Base-by-base conservation (phyloP, 1,140 invertebrate genomes). In the Achatina immaculata region DNA sequence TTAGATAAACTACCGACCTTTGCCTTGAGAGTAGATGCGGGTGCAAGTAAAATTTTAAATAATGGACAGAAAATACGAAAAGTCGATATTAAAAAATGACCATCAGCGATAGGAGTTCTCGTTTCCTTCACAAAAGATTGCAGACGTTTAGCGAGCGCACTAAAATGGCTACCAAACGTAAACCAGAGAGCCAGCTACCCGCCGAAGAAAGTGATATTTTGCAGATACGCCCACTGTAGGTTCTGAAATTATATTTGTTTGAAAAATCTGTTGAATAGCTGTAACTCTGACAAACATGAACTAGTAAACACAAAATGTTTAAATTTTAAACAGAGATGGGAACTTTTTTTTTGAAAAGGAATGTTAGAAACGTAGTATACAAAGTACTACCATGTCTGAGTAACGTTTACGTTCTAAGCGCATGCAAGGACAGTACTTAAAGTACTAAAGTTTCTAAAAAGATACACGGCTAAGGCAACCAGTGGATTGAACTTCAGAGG, bases 121-220 rank as follows among this genome's bases (percentile, higher is more conserved):
- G 31, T 66, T 9, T 31, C 65, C 2, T 36, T 0, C 65, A 66
- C 28, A 66, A 28, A 31, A 28, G 2, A 28, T n/a, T n/a, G 36
- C 7, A 19, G 24, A 1, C 21, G 0, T 31, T 11, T 36, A 36
- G 11, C 55, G 28, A 34, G 7, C 55, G 0, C 19, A 82, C 66
- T 9, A 58, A 82, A 71, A 89, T 89, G 88, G 84, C 87, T 51
- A 66, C 85, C 0, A 88, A 88, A 82, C 72, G 86, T 55, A 88
- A 87, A 81, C 51, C 87, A 16, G 87, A 88, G 21, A 80, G 73
- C 36, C 85, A 86, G 75, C 51, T 88, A n/a, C 89, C 89, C 19
- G 84, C 85, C 21, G 89, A 90, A 79, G 89, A 90, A 74, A 89
- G 86, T 51, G 89, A 90, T 77, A 85, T 87, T 65, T 78, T 90